Conservation (phyloP, 2,113 vertebrate genomes). For the Chauna torquata region DNA sequence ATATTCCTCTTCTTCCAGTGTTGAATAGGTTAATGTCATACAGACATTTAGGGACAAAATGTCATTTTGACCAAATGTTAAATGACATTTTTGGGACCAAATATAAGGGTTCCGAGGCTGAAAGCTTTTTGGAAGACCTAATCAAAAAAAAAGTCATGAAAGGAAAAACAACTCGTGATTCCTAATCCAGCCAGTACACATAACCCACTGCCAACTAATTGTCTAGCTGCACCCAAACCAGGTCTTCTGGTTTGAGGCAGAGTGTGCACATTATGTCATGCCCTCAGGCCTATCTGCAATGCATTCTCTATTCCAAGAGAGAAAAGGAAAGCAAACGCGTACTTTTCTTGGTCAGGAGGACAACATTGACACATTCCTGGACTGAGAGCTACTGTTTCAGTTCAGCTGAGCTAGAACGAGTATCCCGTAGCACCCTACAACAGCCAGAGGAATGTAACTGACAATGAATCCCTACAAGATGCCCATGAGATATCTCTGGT, state of each 20-base stretch:
- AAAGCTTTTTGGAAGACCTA: background rate
- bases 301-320: background rate
- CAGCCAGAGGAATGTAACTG: background rate
- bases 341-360: background rate
- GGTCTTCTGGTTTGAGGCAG: background rate
- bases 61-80: too few species aligned
- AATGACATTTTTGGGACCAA: background rate
- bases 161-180: background rate
- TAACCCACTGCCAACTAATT: background rate
- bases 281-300: background rate
- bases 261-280: background rate
- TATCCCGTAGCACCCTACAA: background rate
- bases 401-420: background rate
- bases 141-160: background rate
- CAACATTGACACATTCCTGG: background rate
- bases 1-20: background rate
- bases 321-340: background rate
- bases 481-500: background rate
- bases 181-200: background rate
- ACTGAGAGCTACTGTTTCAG: background rate
- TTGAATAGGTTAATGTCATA: background rate
- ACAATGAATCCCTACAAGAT: background rate
- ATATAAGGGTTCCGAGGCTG: background rate
- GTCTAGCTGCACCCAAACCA: background rate
- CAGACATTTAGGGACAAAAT: background rate